phyloP scores from a whole-genome alignment of 2,888 invertebrate genomes.

The Iselma pallidipennis region DNA sequence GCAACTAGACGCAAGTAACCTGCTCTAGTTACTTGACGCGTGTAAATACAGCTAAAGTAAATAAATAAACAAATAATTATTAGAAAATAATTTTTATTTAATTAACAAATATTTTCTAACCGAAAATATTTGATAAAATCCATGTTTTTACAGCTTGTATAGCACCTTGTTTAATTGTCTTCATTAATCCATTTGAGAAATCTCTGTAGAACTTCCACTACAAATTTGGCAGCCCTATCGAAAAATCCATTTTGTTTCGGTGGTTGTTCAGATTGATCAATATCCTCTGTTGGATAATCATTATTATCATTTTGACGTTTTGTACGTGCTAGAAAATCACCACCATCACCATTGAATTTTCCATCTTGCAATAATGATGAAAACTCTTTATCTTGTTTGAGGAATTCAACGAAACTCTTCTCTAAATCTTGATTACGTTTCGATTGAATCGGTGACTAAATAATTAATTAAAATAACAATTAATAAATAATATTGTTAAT shows the following conservation, averaged over 20 bases:
- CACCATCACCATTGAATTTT: constrained; percentile 10
- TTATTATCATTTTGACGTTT: not conserved
- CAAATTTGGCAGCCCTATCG: constrained; percentile 54
- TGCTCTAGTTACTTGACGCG: too few species aligned
- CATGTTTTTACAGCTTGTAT: constrained; percentile 24
- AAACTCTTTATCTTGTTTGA: constrained; percentile 48
- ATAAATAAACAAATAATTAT: not conserved
- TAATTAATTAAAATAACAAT: not conserved
- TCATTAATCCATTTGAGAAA: constrained; percentile 57
- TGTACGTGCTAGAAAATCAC: not conserved
- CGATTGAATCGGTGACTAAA: constrained; percentile 18
- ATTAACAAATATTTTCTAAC: too few species aligned
- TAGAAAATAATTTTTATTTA: constrained; percentile 10
- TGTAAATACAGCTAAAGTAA: too few species aligned
- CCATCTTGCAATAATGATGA: constrained; percentile 22
- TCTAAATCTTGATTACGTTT: constrained; percentile 35
- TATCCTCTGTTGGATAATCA: constrained; percentile 12
- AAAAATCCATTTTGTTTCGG: constrained; percentile 49
- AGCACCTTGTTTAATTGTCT: constrained; percentile 41
- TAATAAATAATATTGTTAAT: not conserved
- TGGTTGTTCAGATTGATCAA: constrained; percentile 16
- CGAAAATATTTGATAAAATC: constrained; percentile 26
- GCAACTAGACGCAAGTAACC: too few species aligned
- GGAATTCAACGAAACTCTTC: constrained; percentile 47
- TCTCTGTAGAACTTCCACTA: constrained; percentile 54